Conservation (phyloP, 1,140 invertebrate species). For the Eurytemora carolleeae region DNA sequence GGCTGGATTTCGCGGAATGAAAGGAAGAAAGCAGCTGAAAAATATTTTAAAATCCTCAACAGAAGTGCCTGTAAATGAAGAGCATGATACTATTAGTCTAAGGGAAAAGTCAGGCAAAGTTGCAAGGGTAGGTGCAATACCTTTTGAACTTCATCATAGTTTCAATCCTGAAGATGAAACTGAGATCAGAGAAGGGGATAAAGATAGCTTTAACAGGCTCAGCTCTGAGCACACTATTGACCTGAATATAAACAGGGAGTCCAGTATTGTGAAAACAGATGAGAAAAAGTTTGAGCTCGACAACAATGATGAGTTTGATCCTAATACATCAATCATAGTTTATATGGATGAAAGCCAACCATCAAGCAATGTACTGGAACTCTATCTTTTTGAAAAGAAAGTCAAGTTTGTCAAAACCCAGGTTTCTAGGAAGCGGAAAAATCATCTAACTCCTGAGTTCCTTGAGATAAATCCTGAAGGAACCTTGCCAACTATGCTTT, state of each 20-base stretch:
- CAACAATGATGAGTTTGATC: neutral
- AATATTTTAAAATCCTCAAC: neutral
- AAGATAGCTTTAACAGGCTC: neutral
- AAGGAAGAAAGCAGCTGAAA: slow-evolving; percentile 27
- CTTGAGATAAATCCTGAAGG: neutral
- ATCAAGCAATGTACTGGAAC: neutral
- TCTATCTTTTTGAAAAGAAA: neutral
- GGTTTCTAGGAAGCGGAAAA: neutral
- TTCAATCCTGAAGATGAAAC: too few relatives aligned
- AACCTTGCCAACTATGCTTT: neutral
- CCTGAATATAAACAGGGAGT: neutral
- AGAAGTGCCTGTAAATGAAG: neutral
- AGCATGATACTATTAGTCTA: neutral
- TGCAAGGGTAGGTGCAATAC: neutral
- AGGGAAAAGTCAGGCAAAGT: neutral
- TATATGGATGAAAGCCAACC: neutral
- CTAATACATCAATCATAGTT: neutral
- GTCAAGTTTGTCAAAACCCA: neutral
- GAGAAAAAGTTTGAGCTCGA: too few relatives aligned
- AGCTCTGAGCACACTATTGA: neutral
- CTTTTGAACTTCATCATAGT: neutral
- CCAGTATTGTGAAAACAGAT: too few relatives aligned
- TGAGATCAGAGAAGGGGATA: too few relatives aligned
- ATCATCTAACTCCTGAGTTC: neutral
- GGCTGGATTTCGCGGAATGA: slow-evolving; percentile 23